Percentiles rank a stretch among this genome's conserved stretches.
Conservation (phyloP, 2,888 invertebrate genomes). For the Sericinus montela region DNA sequence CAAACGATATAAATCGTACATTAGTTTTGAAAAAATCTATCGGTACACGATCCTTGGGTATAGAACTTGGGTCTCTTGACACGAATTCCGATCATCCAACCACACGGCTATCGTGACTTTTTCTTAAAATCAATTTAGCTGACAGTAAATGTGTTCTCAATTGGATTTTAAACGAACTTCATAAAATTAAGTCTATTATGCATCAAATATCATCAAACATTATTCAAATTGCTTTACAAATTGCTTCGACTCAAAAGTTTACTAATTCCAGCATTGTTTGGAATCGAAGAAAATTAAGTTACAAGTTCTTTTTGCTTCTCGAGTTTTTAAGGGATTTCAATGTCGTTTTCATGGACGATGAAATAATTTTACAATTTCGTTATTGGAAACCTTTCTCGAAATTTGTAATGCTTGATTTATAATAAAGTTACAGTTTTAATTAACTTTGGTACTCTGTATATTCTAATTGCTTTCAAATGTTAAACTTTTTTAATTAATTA, state of each 20-base stretch:
- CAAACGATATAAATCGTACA: too few species aligned
- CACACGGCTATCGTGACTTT: too few species aligned
- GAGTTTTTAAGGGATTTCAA: conserved; percentile 6
- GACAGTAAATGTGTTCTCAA: too few species aligned
- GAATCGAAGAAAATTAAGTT: conserved; percentile 11
- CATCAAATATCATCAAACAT: conserved; percentile 10
- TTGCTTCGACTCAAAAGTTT: conserved; percentile 10
- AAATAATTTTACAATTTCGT: conserved; percentile 15
- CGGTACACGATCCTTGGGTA: too few species aligned
- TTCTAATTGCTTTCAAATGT: neutral
- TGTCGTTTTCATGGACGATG: neutral
- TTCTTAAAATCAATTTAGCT: too few species aligned
- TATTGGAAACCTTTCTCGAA: conserved; percentile 14
- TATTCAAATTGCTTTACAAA: conserved; percentile 10
- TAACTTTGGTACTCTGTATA: conserved; percentile 7
- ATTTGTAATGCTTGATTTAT: conserved; percentile 14
- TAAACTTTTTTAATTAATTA: too few species aligned
- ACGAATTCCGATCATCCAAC: too few species aligned
- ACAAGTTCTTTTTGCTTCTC: conserved; percentile 9
- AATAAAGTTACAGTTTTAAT: conserved; percentile 7
- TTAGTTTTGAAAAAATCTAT: too few species aligned
- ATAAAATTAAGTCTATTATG: neutral
- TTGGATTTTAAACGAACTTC: too few species aligned
- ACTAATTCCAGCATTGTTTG: conserved; percentile 13
- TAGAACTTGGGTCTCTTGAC: too few species aligned